Evolutionary conservation across 2,797 vertebrate genomes (phyloP), one percentile per base, ranked within the genome.

Genomic region (Rhinatrema bivittatum): DNA sequence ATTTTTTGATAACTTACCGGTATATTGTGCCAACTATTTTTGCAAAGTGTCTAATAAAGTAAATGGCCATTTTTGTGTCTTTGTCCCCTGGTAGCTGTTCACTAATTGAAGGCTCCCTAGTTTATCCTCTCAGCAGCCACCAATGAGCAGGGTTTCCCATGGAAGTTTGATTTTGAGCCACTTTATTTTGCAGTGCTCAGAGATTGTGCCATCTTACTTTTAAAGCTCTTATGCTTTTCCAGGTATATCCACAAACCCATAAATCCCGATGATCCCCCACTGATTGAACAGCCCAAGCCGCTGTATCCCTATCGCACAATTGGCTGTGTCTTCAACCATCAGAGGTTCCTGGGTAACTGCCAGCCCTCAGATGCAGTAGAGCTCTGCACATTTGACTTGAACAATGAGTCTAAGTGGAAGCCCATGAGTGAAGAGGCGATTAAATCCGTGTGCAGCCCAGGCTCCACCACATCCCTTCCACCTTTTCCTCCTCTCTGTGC

Each of bases 271-370:
- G 89, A 85, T 16, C 81, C 90, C 40, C 89, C 94, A 3, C 19
- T 85, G 31, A 74, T 58, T 13, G 82, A 84, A 18, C 91, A 94
- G 25, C 84, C 88, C 29, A 93, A 87, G 64, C 81, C 87, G 0
- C 61, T 79, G 9, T 83, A 91, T 56, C 91, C 91, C 1, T 99
- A 98, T 46, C 69, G 82, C 59, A 95, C 92, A 0, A 67, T 98
- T 29, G 96, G 96, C 58, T 97, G 93, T 29, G 68, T 95, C 63
- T 99, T 97, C 74, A 99, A 94, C 78, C 90, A 99, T 47, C 85
- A 85, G 4, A 81, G 60, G 43, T 95, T 98, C 71, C 57, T 94
- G 31, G 96, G 90, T 22, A 99, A 96, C 56, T 94, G 93, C 47
- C 94, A 98, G 56, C 87, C 92, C 2, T 88, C 91, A 3, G 91